These are phyloP conservation scores for Enteromius anoplus DNA, from an alignment of 2,797 vertebrate genomes.

Conservation along the genomic window DNA sequence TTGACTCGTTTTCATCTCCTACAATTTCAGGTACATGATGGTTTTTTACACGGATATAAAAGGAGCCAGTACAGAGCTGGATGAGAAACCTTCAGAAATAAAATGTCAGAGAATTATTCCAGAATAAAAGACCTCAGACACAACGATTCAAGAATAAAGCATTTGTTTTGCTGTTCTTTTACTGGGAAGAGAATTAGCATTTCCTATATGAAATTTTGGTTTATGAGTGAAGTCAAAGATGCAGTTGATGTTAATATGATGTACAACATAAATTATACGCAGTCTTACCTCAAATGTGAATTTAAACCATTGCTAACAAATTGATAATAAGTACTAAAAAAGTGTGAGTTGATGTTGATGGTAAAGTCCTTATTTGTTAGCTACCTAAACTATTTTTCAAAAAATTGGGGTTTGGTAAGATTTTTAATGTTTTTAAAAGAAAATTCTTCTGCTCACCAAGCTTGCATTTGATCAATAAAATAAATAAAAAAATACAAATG, in stretches of 20 bases:
- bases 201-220: not conserved
- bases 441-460: not conserved
- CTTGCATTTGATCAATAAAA: not conserved
- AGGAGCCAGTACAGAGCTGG: not conserved
- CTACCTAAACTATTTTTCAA: not conserved
- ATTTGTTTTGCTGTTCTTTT: not conserved
- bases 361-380: not conserved
- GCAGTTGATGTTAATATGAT: not conserved
- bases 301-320: not conserved
- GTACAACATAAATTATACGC: not conserved
- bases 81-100: slow-evolving; percentile 25
- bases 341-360: not conserved
- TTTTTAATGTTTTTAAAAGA: not conserved
- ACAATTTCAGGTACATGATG: slow-evolving; percentile 31
- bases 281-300: not conserved
- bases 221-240: not conserved
- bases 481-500: not conserved
- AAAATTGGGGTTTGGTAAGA: not conserved
- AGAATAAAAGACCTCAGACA: slow-evolving; percentile 21
- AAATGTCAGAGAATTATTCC: slow-evolving; percentile 33
- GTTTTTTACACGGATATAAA: slow-evolving; percentile 30
- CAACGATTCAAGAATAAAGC: not conserved
- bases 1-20: slow-evolving; percentile 39
- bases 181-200: not conserved
- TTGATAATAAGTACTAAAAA: not conserved